phyloP scores from a whole-genome alignment of 2,888 invertebrate genomes.

The Rambutsinella grinnellia region DNA sequence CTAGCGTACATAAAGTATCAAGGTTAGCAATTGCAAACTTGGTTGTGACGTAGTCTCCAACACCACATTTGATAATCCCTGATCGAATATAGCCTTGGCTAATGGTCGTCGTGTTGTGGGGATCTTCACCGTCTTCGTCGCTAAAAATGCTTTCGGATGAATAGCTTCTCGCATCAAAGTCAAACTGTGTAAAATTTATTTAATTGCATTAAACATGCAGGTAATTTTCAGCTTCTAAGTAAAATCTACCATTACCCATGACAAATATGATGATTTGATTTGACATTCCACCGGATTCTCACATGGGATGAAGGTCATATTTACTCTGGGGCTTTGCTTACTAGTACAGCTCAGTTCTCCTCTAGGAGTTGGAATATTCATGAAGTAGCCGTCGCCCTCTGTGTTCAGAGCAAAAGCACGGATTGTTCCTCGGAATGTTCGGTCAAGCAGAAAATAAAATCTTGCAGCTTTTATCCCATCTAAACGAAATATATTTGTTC shows the following conservation, averaged over 20 bases:
- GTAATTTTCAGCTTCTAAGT: too few species aligned
- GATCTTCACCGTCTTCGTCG: conserved; percentile 50
- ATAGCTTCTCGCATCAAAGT: conserved; percentile 51
- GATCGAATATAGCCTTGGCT: conserved; percentile 55
- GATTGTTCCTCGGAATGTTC: conserved; percentile 53
- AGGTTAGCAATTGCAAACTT: conserved; percentile 57
- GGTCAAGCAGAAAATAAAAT: conserved; percentile 55
- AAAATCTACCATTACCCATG: conserved; percentile 37
- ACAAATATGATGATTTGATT: conserved; percentile 50
- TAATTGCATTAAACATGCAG: neutral
- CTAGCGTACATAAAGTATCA: conserved; percentile 56
- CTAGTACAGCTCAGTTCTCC: conserved; percentile 58
- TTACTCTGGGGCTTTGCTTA: conserved; percentile 50
- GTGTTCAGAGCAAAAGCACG: conserved; percentile 55
- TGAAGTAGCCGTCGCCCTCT: conserved; percentile 54
- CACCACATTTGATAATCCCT: conserved; percentile 55
- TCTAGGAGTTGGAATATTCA: conserved; percentile 55
- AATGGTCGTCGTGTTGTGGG: conserved; percentile 48
- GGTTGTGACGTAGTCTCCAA: conserved; percentile 52
- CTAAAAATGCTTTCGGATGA: conserved; percentile 54
- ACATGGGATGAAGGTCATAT: conserved; percentile 58
- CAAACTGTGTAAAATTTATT: conserved; percentile 19
- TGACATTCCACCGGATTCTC: conserved; percentile 60
- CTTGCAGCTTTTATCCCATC: conserved; percentile 55
- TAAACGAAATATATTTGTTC: conserved; percentile 2